A percentile compares a stretch with the other conserved stretches of the same genome.
These are phyloP conservation scores for Micrastur ruficollis DNA, from an alignment of 2,797 vertebrate species.

Conservation along the genomic window DNA sequence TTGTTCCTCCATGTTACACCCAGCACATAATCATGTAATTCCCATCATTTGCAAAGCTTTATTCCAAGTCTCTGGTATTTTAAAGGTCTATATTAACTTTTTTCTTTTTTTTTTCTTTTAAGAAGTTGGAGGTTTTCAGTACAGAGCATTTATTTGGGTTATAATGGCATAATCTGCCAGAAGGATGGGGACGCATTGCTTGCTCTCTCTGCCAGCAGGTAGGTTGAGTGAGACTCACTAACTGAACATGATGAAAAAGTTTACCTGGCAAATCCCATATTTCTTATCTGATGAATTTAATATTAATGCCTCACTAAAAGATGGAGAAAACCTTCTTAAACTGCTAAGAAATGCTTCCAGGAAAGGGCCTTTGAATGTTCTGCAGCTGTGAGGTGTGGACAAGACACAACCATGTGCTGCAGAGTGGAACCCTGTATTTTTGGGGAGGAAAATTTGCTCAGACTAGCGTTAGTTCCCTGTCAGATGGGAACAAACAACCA, in stretches of 20 bases:
- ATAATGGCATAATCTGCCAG: background rate
- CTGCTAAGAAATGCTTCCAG: background rate
- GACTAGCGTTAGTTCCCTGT: background rate
- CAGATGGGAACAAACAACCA: background rate
- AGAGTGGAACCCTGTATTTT: background rate
- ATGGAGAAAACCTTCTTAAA: background rate
- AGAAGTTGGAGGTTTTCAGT: background rate
- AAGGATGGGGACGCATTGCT: background rate
- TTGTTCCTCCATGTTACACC: background rate
- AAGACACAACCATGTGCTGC: background rate
- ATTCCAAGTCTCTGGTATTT: background rate
- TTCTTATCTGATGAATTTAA: background rate
- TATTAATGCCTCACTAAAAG: background rate
- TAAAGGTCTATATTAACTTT: background rate
- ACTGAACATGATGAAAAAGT: background rate
- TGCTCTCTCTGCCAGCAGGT: background rate
- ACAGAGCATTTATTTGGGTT: background rate
- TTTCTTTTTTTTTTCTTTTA: background rate
- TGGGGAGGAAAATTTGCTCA: background rate
- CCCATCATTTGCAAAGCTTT: background rate
- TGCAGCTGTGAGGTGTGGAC: background rate
- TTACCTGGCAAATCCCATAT: background rate
- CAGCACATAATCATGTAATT: background rate
- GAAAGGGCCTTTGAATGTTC: background rate
- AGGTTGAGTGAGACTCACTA: background rate